Evolutionary conservation across 2,888 invertebrate species (phyloP), one percentile per base, ranked within the genome.

Genomic region (Euplexia lucipara): DNA sequence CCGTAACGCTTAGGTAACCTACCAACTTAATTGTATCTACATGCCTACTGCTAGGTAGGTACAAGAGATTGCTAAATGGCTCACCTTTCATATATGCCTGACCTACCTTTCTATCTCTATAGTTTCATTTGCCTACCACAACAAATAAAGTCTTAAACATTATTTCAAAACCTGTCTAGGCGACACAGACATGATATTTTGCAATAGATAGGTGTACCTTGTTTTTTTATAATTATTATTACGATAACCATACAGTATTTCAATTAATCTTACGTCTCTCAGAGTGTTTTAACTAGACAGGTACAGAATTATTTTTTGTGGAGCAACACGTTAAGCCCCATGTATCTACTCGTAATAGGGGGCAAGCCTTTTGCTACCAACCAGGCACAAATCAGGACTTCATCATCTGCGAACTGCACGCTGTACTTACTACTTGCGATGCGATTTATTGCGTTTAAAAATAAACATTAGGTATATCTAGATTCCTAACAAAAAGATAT

Each of bases 161-260:
- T 20, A 57, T 58, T 71, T 45, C 58, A 45, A 45, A 66, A 56
- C 44, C 26, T 37, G 2, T 53, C 26, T 41, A 42, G 9, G 41
- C 22, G 49, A 66, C 26, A 73, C 41, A 44, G 41, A 47, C 9
- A 45, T n/a, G 7, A 44, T 10, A 56, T 52, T 54, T 32, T 26
- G 68, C 37, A 56, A 68, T n/a, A 39, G 8, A 7, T 16, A 22
- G 37, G 10, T 14, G 10, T 7, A 16, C 39, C 48, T 12, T 49
- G 32, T 20, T 41, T 37, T 30, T 37, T n/a, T n/a, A n/a, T 42
- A 22, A 10, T 37, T 26, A 1, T 3, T 26, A 47, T 44, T 48
- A 49, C 35, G 20, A 57, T 44, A 37, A 26, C 30, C 32, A 45
- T 65, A 49, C 30, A 9, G 14, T 30, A 20, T 2, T 20, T 14